Base-by-base conservation (phyloP, 2,113 vertebrate species). In the Xerus inauris region DNA sequence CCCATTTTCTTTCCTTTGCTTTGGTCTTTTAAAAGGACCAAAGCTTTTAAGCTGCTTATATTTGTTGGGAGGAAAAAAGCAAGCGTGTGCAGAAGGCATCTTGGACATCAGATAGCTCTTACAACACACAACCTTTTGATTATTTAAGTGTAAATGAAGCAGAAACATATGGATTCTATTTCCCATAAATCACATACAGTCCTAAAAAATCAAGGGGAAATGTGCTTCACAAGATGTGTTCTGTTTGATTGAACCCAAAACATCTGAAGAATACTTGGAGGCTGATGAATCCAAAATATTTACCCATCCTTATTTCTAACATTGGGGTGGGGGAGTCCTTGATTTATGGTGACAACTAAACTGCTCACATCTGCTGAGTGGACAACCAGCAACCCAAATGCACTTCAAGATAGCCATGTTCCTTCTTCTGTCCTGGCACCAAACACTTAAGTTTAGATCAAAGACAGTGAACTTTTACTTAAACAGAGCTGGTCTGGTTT, bases 121-220 rank as follows among this genome's bases (percentile, higher is more conserved):
- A 95, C 84, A 71, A 96, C 87, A 97, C 72, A 95, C 87, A 96
- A 49, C 10, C 67, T 94, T 96, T 90, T 96, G 89, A 97, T 97
- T 96, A 88, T 79, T 95, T 90, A 93, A 97, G 92, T 95, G 93
- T 96, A 96, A 97, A 95, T 67, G 72, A 98, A 97, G 77, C 87
- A 95, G 84, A 95, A 97, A 96, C 97, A 98, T 97, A 98, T 97
- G 97, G 96, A 97, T 96, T 92, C 81, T 77, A 94, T 97, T 97
- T 95, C 79, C 85, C 84, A 90, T 95, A 94, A 96, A 88, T 97
- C 85, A 97, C 92, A 94, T 6, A 72, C 1, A n/a, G 73, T 81
- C 84, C 80, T 96, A 72, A 75, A 93, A 89, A 93, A 88, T n/a
- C 40, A 69, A 92, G 76, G 62, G 76, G 73, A 65, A 77, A 88